Conservation (phyloP, 2,888 invertebrate species). For the Agriopis aurantiaria region DNA sequence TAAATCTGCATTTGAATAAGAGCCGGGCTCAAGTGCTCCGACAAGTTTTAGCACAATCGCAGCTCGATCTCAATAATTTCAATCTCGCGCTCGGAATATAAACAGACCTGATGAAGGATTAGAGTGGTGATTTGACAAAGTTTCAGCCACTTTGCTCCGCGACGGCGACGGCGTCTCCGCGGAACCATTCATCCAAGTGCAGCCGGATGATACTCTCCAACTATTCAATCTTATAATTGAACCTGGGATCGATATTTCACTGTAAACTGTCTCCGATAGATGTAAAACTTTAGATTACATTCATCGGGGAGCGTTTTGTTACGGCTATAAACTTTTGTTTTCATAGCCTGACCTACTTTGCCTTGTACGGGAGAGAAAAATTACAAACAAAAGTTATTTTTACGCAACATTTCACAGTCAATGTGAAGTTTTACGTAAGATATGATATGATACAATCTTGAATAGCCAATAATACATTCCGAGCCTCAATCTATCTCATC, state of each 20-base stretch:
- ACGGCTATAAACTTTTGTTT: conserved; percentile 30
- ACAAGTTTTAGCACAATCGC: conserved; percentile 79
- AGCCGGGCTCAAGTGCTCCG: conserved; percentile 65
- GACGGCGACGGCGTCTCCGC: conserved; percentile 38
- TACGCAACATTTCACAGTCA: conserved; percentile 48
- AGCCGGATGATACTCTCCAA: conserved; percentile 31
- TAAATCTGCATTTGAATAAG: conserved; percentile 81
- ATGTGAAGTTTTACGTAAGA: conserved; percentile 49
- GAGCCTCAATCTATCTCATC: conserved; percentile 75
- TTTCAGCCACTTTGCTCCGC: conserved; percentile 59
- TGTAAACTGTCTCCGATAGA: conserved; percentile 29
- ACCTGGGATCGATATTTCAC: conserved; percentile 31
- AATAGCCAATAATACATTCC: conserved; percentile 78
- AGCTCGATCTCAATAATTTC: conserved; percentile 80
- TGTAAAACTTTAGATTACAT: conserved; percentile 33
- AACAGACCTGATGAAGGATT: conserved; percentile 77
- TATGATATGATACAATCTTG: conserved; percentile 70
- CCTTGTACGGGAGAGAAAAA: conserved; percentile 9
- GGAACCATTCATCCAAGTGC: conserved; percentile 39
- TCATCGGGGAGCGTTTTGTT: conserved; percentile 18
- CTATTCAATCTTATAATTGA: conserved; percentile 40
- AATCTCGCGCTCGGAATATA: conserved; percentile 75
- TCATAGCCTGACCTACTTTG: conserved; percentile 28
- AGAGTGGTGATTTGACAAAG: conserved; percentile 75
- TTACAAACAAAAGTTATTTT: conserved; percentile 41